Evolutionary conservation across 2,888 invertebrate genomes (phyloP), one percentile per base, ranked within the genome.

Genomic region (Neria commutata): DNA sequence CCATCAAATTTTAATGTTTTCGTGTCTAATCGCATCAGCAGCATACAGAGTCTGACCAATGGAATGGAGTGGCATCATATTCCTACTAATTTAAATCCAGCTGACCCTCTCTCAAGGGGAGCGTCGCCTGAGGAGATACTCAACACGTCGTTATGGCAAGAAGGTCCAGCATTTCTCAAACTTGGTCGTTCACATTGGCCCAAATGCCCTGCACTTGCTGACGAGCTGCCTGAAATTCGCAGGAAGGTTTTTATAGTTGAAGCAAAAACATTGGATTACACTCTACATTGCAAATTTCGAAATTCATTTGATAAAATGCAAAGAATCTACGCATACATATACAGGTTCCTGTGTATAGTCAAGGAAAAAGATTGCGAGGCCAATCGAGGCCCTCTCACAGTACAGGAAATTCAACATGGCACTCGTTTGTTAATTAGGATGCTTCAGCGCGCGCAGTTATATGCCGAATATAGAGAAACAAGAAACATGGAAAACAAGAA

Each of bases 1-100:
- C 42, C 61, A 16, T 62, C 60, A 33, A 60, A 64, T 24, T 64
- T 56, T 8, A 59, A 60, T 29, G 49, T 57, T 34, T 66, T 66
- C 24, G 61, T 67, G 1, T 42, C 61, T 8, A 62, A 62, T 33
- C 46, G 58, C 25, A 26, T 59, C 16, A 17, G 40, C 14, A 26
- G 40, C 2, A 63, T 62, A 40, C 64, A 67, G 59, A 16, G 49
- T 1, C 24, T 62, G 8, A 64, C 64, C 0, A 26, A 37, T 23
- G n/a, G 29, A 1, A 63, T 63, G 65, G 17, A n/a, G 1, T 65
- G 60, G 60, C 52, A 55, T 23, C 34, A 62, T 45, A 58, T 66
- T 1, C 58, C 63, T 5, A 56, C 61, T 29, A 24, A 16, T 11
- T 33, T 50, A 19, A 49, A 56, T 33, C 26, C 42, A 11, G 50